Evolutionary conservation across 2,888 invertebrate genomes (phyloP).

Genomic region (Conchocele bisecta): DNA sequence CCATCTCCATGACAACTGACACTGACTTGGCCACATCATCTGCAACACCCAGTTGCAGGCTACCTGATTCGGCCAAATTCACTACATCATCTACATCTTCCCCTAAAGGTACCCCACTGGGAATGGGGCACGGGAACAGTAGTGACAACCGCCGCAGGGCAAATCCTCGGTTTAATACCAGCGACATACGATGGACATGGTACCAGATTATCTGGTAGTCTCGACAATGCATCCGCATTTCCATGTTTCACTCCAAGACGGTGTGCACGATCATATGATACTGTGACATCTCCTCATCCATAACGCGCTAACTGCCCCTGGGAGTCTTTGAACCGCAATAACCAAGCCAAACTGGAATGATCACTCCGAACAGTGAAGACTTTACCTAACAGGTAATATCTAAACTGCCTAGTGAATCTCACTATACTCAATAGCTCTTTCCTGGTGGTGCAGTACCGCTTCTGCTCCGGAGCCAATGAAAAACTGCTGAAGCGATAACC

Average conservation of each 20-base stretch:
- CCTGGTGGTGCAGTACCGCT: slow-evolving; percentile 43
- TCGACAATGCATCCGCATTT: slow-evolving; percentile 8
- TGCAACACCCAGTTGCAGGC: no score
- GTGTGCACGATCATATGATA: slow-evolving; percentile 14
- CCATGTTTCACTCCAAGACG: slow-evolving; percentile 14
- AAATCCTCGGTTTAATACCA: slow-evolving; percentile 6
- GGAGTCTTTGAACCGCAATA: slow-evolving; percentile 39
- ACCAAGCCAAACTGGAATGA: slow-evolving; percentile 32
- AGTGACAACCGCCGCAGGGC: background rate
- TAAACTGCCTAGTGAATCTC: slow-evolving; percentile 33
- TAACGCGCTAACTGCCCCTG: slow-evolving; percentile 13
- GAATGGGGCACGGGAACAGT: slow-evolving; percentile 1
- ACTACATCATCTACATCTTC: background rate
- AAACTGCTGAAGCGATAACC: slow-evolving; percentile 43
- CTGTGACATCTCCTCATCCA: slow-evolving; percentile 12
- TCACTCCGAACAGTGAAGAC: slow-evolving; percentile 28
- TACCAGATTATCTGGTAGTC: background rate
- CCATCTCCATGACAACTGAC: no score
- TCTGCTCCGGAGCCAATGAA: slow-evolving; percentile 29
- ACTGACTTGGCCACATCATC: no score
- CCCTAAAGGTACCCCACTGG: background rate
- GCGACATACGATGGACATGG: slow-evolving; percentile 2
- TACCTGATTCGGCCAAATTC: background rate
- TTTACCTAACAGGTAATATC: slow-evolving; percentile 42
- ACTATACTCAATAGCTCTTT: slow-evolving; percentile 48